These are phyloP conservation scores for Sphenopsis melanotis DNA, from an alignment of 2,797 vertebrate species.

Conservation along the genomic window DNA sequence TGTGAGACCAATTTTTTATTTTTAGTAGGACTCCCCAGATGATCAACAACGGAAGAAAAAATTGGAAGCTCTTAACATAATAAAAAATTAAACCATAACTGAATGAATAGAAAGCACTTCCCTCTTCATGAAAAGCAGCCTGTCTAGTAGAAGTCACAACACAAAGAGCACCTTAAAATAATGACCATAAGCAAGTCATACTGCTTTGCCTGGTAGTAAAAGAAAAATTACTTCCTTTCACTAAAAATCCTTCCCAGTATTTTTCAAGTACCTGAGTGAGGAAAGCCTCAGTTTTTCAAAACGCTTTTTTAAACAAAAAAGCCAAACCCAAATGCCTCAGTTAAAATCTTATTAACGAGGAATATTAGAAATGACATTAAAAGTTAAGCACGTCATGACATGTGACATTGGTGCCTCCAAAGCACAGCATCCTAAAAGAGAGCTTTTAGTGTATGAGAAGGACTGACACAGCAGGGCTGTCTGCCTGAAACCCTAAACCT, in stretches of 20 bases:
- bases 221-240: background rate
- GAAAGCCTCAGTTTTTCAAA: background rate
- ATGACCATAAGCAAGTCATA: rapidly evolving
- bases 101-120: constrained; percentile 1
- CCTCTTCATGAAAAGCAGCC: background rate
- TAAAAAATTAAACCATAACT: background rate
- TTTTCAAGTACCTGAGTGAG: background rate
- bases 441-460: background rate
- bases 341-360: background rate
- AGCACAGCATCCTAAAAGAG: background rate
- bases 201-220: background rate
- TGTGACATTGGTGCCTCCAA: background rate
- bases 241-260: background rate
- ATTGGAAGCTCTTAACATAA: background rate
- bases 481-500: background rate
- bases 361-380: background rate
- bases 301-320: background rate
- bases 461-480: rapidly evolving
- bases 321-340: background rate
- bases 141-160: background rate
- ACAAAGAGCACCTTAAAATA: background rate
- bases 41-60: background rate
- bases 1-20: constrained; percentile 16
- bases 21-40: constrained; percentile 1
- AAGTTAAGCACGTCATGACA: rapidly evolving